Evolutionary conservation across 2,113 vertebrate genomes (phyloP).

Genomic region (Cnemophilus loriae): DNA sequence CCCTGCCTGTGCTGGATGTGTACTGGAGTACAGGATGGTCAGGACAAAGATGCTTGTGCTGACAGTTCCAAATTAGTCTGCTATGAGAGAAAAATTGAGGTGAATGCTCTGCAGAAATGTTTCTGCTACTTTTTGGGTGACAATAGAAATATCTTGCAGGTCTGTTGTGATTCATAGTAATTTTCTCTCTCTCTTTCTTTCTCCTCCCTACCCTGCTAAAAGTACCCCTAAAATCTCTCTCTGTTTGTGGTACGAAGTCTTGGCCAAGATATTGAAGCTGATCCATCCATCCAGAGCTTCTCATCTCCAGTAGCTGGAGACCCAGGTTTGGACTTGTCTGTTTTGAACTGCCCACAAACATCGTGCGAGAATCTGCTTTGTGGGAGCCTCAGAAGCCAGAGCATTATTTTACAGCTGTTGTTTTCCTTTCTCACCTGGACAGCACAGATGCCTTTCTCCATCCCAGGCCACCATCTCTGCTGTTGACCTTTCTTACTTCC

Average conservation of each 20-base stretch:
- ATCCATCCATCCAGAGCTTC: neutral
- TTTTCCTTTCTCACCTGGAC: neutral
- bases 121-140: neutral
- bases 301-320: neutral
- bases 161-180: neutral
- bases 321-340: neutral
- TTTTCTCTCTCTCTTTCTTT: neutral
- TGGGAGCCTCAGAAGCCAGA: neutral
- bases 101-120: neutral
- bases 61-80: neutral
- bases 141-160: neutral
- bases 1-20: neutral
- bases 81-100: neutral
- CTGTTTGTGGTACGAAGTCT: neutral
- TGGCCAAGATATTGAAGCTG: neutral
- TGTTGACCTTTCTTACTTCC: neutral
- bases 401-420: neutral
- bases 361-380: fast-evolving
- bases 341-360: neutral
- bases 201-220: neutral
- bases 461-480: neutral
- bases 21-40: neutral
- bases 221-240: neutral
- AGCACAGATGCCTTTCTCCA: neutral
- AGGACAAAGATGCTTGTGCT: conserved; percentile 7